Conservation (phyloP, 2,113 vertebrate species). For the Gambusia affinis region DNA sequence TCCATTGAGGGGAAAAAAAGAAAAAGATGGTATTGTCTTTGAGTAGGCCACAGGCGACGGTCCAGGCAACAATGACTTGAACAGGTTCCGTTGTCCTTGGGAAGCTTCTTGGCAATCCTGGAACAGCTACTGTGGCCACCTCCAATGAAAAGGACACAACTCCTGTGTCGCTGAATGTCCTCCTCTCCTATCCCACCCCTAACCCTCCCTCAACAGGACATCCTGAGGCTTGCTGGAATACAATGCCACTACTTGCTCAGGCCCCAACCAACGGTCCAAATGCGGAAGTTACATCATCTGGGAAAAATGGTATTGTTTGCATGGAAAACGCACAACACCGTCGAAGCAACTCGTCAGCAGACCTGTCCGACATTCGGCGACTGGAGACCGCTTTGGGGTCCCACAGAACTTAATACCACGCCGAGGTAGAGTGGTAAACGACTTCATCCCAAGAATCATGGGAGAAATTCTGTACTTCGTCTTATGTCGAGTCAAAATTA, state of each 20-base stretch:
- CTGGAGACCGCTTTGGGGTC: neutral
- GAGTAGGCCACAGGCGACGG: neutral
- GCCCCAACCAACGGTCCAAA: constrained; percentile 82
- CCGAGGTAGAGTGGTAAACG: neutral
- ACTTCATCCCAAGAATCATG: neutral
- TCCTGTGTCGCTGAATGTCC: constrained; percentile 46
- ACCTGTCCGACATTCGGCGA: constrained; percentile 4
- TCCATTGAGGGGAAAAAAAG: neutral
- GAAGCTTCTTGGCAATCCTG: constrained; percentile 19
- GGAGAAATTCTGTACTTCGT: neutral
- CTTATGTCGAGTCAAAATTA: neutral
- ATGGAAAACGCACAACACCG: constrained; percentile 65
- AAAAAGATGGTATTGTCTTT: neutral
- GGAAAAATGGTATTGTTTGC: constrained; percentile 82
- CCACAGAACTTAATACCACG: neutral
- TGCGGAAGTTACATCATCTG: constrained; percentile 84
- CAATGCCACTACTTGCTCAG: constrained; percentile 86
- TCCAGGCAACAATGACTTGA: neutral
- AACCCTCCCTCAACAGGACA: constrained; percentile 87
- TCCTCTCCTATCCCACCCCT: constrained; percentile 80
- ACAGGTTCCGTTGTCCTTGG: neutral
- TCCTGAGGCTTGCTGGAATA: constrained; percentile 94
- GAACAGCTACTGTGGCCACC: constrained; percentile 33
- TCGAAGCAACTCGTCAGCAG: constrained; percentile 49
- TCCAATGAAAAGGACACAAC: constrained; percentile 41